Evolutionary conservation across 2,113 vertebrate genomes (phyloP), one percentile per base, ranked within the genome.

Genomic region (Sturnira hondurensis): DNA sequence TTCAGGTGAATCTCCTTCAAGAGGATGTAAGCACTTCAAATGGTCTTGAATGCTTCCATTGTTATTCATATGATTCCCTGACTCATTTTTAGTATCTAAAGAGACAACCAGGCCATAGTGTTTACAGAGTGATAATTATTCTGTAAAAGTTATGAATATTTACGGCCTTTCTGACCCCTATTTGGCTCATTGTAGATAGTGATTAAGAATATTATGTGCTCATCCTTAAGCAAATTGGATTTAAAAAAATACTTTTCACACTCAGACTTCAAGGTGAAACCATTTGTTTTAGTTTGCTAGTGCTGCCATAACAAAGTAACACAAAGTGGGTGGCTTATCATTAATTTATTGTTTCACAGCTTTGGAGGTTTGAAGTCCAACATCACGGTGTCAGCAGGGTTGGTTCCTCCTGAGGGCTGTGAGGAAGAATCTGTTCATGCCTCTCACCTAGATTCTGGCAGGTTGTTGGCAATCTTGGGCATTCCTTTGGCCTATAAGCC

Each of bases 1-100:
- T 97, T 92, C 54, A 93, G 63, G 52, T 96, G 67, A 47, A 6
- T 88, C 43, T 93, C 11, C 17, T 97, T 97, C 80, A 81, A 83
- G 33, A 92, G 94, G 93, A 36, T 93, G 89, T 83, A 15, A 3
- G 80, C 8, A 47, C 77, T 74, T 76, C 80, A 96, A 73, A 63
- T 88, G 10, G 16, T 82, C 61, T 94, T 50, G 63, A 36, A 17
- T 93, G 16, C 73, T 91, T 96, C 77, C 61, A 33, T 61, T 86
- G 43, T 86, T 0, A 0, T 86, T 52, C 91, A 65, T 93, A 88
- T 31, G 33, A 92, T 96, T 85, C 80, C 56, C 73, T 89, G 17
- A 91, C 74, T 70, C 91, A 94, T 86, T 80, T 94, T 93, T 91
- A 96, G 94, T 24, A 90, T 83, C 83, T 0, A 0, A 95, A 96